Conservation (phyloP, 1,140 invertebrate genomes). For the Periplaneta americana region DNA sequence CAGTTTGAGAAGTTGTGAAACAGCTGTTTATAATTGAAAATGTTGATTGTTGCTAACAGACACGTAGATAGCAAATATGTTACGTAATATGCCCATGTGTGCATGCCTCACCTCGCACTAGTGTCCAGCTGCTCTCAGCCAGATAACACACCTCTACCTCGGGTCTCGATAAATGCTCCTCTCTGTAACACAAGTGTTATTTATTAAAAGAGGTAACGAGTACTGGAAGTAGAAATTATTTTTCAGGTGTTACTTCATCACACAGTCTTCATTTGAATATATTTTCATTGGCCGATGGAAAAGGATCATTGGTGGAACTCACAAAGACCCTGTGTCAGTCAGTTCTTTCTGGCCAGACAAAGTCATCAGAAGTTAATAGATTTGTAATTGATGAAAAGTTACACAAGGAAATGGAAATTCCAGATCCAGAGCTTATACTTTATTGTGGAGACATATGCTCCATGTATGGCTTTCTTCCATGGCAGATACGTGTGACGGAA, state of each 20-base stretch:
- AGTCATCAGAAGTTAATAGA: slow-evolving; percentile 36
- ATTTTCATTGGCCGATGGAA: slow-evolving; percentile 14
- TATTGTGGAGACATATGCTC: slow-evolving; percentile 51
- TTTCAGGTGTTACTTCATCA: slow-evolving; percentile 4
- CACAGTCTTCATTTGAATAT: slow-evolving; percentile 6
- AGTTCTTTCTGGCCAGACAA: slow-evolving; percentile 33
- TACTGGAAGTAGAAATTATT: slow-evolving; percentile 38
- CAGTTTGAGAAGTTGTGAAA: too few relatives aligned
- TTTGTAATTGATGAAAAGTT: slow-evolving; percentile 45
- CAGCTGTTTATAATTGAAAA: too few relatives aligned
- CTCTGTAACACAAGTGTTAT: too few relatives aligned
- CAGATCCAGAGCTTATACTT: slow-evolving; percentile 60
- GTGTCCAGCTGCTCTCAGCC: too few relatives aligned
- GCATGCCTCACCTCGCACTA: too few relatives aligned
- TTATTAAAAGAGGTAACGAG: too few relatives aligned
- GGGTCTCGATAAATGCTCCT: too few relatives aligned
- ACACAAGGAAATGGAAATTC: slow-evolving; percentile 40
- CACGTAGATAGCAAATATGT: too few relatives aligned
- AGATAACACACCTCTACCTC: too few relatives aligned
- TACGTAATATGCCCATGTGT: too few relatives aligned
- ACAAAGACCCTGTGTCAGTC: slow-evolving; percentile 1
- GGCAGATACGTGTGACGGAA: slow-evolving; percentile 64
- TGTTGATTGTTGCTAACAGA: too few relatives aligned
- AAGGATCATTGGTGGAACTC: slow-evolving; percentile 11
- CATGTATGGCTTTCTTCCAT: slow-evolving; percentile 58